Evolutionary conservation across 2,797 vertebrate genomes (phyloP), one percentile per base, ranked within the genome.

Genomic region (Gymnoscopelus microlampas): DNA sequence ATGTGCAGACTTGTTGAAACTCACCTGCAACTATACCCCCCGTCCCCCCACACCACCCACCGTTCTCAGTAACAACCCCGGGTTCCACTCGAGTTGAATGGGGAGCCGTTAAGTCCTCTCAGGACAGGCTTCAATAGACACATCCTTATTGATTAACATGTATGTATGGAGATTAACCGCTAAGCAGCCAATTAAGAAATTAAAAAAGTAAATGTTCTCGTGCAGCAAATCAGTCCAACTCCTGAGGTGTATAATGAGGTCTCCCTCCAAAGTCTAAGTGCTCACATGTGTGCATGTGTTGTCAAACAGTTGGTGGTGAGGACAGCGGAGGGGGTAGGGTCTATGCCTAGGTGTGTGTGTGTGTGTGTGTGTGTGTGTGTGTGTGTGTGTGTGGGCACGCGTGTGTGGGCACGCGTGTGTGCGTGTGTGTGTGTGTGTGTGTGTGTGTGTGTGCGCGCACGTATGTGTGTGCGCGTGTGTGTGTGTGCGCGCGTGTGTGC

Each of bases 1-100:
- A 1, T 51, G 53, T 11, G 19, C 65, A 68, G 44, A 88, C 83
- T 66, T 89, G 79, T 88, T 80, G 71, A 79, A 53, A 73, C 66
- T 82, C 68, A 82, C 76, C 77, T 85, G 75, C 79, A 29, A 29
- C 2, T 3, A 29, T 29, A 29, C 2, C 26, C 2, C 26, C 26
- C 19, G 19, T 19, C 19, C 26, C 26, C 32, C 32, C 32, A 4
- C 4, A 3, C 32, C 32, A 5, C 32, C 32, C 26, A 29, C 3
- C 26, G 26, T 29, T 29, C 32, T 35, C 32, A 35, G 4, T 6
- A 35, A 5, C 32, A 35, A 3, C 32, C 32, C 51, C 13, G 14
- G 51, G 51, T 7, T n/a, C 50, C 15, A 23, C 15, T 19, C 1
- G 53, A 7, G 29, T n/a, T 58, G 26, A 32, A 11, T 32, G 2